Percentiles rank a stretch among this genome's conserved stretches.
Evolutionary conservation across 2,113 vertebrate genomes (phyloP).

Genomic region (Dolichotis patagonum): DNA sequence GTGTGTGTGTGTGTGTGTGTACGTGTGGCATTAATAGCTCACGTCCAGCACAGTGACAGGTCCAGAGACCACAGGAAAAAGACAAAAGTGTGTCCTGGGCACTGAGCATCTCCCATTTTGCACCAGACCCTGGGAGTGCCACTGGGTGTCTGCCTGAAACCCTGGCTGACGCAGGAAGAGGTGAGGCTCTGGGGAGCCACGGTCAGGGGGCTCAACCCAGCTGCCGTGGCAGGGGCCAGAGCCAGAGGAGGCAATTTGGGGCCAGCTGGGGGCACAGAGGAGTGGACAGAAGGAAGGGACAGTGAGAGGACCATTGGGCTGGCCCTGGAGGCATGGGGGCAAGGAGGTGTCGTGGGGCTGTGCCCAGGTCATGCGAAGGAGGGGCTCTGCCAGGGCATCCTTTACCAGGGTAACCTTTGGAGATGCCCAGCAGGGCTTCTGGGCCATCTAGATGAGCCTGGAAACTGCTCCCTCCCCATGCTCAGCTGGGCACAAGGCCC

Average conservation of each 20-base stretch:
- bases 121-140: neutral
- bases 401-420: neutral
- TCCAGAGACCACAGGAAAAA: neutral
- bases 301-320: neutral
- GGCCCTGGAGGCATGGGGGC: too few species aligned
- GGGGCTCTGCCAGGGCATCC: neutral
- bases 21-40: neutral
- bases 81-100: too few species aligned
- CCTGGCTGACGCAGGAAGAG: neutral
- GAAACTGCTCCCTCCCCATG: too few species aligned
- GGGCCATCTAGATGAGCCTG: neutral
- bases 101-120: neutral
- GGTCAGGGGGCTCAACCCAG: neutral
- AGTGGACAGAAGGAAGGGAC: too few species aligned
- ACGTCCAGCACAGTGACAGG: neutral
- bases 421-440: neutral
- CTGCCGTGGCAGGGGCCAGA: neutral
- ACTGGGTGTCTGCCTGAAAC: neutral
- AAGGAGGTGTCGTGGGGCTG: neutral
- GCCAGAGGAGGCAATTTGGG: neutral
- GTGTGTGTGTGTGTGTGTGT: neutral
- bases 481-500: neutral
- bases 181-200: neutral
- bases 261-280: neutral
- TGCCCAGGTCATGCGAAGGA: neutral